Evolutionary conservation across 2,888 invertebrate species (phyloP), one percentile per base, ranked within the genome.

Genomic region (Trissolcus brochymenae): DNA sequence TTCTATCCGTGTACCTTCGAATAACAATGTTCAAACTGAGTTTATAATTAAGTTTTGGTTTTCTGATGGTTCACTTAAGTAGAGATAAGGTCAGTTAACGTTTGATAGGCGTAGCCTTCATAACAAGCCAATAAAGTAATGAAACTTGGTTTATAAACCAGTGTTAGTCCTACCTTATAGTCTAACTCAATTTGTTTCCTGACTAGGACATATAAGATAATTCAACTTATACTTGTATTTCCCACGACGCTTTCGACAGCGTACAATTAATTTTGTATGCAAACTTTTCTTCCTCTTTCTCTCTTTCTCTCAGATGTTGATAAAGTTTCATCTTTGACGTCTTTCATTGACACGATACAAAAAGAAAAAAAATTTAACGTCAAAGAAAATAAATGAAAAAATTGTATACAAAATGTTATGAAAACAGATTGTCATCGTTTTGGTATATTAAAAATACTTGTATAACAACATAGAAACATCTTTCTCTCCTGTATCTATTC

Each of bases 131-230:
- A 81, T 75, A 81, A 77, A 59, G 68, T 29, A 16, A 64, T 41
- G 50, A 40, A 78, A 79, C 61, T 70, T 78, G 57, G 76, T 62
- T 60, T 76, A 75, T 80, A 77, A 79, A 76, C 75, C 76, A 60
- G 40, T 51, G 60, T 29, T 64, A 50, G 61, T 55, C 54, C 55
- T 35, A 60, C 57, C 54, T 61, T 85, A 87, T 85, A 85, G 83
- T 82, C 77, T 82, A 86, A 87, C 82, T 87, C 81, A 81, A 85
- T 86, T 87, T 81, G 81, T 81, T 71, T 68, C 46, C 51, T 40
- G 73, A 84, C 81, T 80, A 76, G 83, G 82, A 84, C 84, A 85
- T 86, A 86, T 86, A 83, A 83, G 81, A 80, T 82, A 86, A 84
- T 85, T 83, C 81, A 80, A 84, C 81, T 83, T 81, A 9, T 35